Evolutionary conservation across 1,140 invertebrate species (phyloP).

Genomic region (Mercenaria mercenaria): DNA sequence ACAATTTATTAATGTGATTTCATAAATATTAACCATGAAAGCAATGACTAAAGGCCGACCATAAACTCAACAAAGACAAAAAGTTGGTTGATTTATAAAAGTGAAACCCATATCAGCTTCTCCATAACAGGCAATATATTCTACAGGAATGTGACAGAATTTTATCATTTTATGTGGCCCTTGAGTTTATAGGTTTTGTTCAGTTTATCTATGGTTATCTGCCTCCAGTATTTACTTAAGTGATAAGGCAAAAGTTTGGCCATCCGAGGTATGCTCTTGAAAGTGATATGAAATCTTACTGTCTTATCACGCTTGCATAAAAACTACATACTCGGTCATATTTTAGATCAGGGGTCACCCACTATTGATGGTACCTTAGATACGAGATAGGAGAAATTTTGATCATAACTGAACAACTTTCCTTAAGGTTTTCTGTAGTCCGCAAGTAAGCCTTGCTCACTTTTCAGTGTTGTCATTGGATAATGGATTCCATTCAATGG

Average conservation of each 20-base stretch:
- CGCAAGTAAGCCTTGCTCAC: too few relatives aligned
- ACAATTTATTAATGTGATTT: too few relatives aligned
- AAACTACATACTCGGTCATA: neutral
- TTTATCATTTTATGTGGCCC: conserved; percentile 65
- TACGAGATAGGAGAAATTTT: neutral
- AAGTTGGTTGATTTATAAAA: too few relatives aligned
- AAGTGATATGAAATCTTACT: conserved; percentile 31
- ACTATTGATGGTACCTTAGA: neutral
- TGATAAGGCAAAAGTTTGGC: conserved; percentile 48
- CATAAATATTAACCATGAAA: too few relatives aligned
- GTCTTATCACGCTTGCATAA: conserved; percentile 27
- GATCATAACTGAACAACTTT: too few relatives aligned
- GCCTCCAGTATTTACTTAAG: neutral
- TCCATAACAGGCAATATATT: neutral
- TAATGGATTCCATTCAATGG: too few relatives aligned
- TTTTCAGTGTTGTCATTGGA: too few relatives aligned
- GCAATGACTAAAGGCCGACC: too few relatives aligned
- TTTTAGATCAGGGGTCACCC: neutral
- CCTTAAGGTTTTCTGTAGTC: too few relatives aligned
- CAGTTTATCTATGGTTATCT: conserved; percentile 43
- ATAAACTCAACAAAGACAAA: too few relatives aligned
- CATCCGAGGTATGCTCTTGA: conserved; percentile 41
- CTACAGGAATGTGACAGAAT: conserved; percentile 58
- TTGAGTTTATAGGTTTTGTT: conserved; percentile 57
- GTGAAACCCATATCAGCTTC: conserved; percentile 6